Conservation (phyloP, 2,797 vertebrate genomes). For the Tangara arthus region DNA sequence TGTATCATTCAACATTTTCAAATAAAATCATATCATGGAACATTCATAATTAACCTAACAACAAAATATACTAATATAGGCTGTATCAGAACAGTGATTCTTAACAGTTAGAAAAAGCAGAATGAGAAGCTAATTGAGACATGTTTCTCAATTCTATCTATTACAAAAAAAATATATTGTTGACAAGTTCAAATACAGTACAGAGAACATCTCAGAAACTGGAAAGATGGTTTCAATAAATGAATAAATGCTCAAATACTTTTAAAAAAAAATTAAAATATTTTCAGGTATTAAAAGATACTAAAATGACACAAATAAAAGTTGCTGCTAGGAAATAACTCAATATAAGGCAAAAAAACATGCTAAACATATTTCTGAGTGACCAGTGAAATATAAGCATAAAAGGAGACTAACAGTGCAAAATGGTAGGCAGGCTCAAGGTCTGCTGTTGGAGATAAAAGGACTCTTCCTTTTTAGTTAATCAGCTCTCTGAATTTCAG, state of each 20-base stretch:
- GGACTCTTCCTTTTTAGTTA: background rate
- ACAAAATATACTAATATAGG: background rate
- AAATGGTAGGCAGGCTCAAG: background rate
- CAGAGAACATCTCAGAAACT: background rate
- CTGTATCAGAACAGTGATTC: background rate
- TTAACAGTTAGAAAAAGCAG: background rate
- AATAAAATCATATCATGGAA: background rate
- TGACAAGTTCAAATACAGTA: background rate
- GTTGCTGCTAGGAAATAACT: background rate
- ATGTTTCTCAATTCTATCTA: background rate
- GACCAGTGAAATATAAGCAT: background rate
- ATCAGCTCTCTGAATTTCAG: background rate
- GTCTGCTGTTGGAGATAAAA: background rate
- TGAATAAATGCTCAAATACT: background rate
- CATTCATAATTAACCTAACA: background rate
- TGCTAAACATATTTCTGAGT: background rate
- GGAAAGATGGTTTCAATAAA: background rate
- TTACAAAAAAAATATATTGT: background rate
- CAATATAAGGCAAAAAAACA: background rate
- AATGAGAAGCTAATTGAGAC: background rate
- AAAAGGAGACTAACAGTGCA: background rate
- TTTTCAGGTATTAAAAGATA: background rate
- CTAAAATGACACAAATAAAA: slow-evolving; percentile 34
- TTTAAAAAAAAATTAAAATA: background rate
- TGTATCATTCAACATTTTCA: background rate